These are phyloP conservation scores for Heterodera carotae DNA, from an alignment of 1,140 invertebrate genomes.

Conservation along the genomic window DNA sequence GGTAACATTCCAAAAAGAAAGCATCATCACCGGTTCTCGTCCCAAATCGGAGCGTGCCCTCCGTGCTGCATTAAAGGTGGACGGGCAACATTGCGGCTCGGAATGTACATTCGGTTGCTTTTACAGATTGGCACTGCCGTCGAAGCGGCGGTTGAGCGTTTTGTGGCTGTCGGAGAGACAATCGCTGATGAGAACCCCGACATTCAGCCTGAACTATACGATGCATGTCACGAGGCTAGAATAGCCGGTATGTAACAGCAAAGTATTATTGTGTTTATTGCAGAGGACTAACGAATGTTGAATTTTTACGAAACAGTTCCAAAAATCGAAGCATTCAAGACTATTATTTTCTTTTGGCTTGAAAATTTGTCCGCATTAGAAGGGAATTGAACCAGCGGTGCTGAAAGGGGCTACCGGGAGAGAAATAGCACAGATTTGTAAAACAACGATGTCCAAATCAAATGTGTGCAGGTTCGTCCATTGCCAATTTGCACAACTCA, in stretches of 20 bases:
- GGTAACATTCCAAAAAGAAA: conserved; percentile 73
- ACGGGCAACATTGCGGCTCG: not conserved
- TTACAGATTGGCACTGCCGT: conserved; percentile 86
- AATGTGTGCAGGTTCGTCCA: conserved; percentile 55
- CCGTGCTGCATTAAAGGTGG: conserved; percentile 74
- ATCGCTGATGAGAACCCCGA: conserved; percentile 97
- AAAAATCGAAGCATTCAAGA: too few species aligned
- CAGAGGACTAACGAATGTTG: too few species aligned
- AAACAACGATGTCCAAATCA: too few species aligned
- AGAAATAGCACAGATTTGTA: too few species aligned
- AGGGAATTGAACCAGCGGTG: too few species aligned
- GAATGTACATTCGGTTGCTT: not conserved
- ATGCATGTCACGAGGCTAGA: conserved; percentile 92
- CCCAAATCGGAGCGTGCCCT: conserved; percentile 70
- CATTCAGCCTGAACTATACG: conserved; percentile 93
- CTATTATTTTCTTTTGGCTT: not conserved
- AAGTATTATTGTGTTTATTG: not conserved
- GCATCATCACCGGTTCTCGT: conserved; percentile 69
- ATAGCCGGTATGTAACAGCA: conserved; percentile 77
- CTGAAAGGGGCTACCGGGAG: too few species aligned
- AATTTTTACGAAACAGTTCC: too few species aligned
- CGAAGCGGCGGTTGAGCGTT: conserved; percentile 91
- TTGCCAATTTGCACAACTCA: conserved; percentile 58
- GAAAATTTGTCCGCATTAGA: too few species aligned
- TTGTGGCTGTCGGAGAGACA: conserved; percentile 94